Conservation (phyloP, 2,888 invertebrate species). For the Cheilosia impressa region DNA sequence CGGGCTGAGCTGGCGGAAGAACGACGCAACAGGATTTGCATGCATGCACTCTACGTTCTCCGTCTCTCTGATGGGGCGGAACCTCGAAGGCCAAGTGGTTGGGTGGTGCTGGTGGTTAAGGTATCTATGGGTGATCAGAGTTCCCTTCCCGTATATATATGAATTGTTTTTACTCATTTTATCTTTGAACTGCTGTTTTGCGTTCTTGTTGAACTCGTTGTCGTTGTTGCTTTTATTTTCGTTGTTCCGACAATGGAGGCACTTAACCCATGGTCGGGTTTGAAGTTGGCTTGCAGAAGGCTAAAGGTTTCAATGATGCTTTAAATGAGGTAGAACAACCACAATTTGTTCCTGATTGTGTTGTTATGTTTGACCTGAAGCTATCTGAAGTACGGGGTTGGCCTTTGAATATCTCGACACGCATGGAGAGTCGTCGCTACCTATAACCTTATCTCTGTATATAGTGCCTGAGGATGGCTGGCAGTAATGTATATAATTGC, state of each 20-base stretch:
- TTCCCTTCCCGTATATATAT: conserved; percentile 47
- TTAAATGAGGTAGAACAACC: conserved; percentile 54
- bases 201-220: conserved; percentile 1
- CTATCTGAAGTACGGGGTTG: conserved; percentile 17
- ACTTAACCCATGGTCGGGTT: conserved; percentile 65
- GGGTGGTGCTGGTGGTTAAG: conserved; percentile 16
- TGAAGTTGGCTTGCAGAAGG: conserved; percentile 55
- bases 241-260: conserved; percentile 33
- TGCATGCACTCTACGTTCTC: background rate
- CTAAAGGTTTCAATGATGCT: conserved; percentile 61
- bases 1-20: conserved; percentile 12
- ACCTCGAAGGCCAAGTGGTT: conserved; percentile 63
- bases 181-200: background rate
- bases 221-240: conserved; percentile 39
- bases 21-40: conserved; percentile 69
- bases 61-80: conserved; percentile 9
- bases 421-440: background rate
- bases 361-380: conserved; percentile 57
- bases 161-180: conserved; percentile 47
- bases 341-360: conserved; percentile 63
- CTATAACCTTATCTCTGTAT: background rate
- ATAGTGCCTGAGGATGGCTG: background rate
- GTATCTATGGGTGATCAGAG: conserved; percentile 58
- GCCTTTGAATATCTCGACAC: conserved; percentile 50
- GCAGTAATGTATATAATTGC: conserved; percentile 33